Evolutionary conservation across 2,888 invertebrate genomes (phyloP).

Genomic region (Monopis laevigella): DNA sequence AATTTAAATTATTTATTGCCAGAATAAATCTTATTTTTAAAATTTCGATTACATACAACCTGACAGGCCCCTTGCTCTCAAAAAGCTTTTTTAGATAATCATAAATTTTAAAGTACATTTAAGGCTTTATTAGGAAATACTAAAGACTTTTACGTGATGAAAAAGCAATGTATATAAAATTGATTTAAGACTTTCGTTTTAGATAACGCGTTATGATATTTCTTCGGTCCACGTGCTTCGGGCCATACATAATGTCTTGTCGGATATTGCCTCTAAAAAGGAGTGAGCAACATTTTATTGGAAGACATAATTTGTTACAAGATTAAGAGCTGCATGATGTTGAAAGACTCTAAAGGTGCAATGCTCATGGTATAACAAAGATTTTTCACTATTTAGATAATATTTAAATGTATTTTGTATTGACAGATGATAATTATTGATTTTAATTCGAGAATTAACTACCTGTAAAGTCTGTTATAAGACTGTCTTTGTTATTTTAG

Average conservation of each 20-base stretch:
- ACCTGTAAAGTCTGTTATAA: no score
- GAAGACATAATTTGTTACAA: no score
- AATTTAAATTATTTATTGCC: constrained; percentile 15
- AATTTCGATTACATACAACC: constrained; percentile 5
- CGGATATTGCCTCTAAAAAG: constrained; percentile 9
- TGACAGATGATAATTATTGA: no score
- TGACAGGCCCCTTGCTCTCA: not conserved
- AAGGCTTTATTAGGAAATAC: not conserved
- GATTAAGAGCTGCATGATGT: no score
- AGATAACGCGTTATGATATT: not conserved
- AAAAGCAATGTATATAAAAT: constrained; percentile 9
- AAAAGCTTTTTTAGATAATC: not conserved
- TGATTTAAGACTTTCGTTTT: not conserved
- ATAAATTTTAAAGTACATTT: constrained; percentile 1
- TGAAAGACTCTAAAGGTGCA: no score
- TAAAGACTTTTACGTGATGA: not conserved
- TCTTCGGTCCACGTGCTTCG: constrained; percentile 7
- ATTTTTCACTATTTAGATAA: no score
- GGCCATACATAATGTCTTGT: constrained; percentile 12
- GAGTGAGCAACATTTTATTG: no score
- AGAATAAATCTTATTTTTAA: constrained; percentile 14
- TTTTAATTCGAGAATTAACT: no score
- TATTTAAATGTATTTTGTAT: no score
- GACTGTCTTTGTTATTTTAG: no score
- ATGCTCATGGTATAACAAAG: no score